Conservation (phyloP, 2,113 vertebrate genomes). For the Calonectris borealis region DNA sequence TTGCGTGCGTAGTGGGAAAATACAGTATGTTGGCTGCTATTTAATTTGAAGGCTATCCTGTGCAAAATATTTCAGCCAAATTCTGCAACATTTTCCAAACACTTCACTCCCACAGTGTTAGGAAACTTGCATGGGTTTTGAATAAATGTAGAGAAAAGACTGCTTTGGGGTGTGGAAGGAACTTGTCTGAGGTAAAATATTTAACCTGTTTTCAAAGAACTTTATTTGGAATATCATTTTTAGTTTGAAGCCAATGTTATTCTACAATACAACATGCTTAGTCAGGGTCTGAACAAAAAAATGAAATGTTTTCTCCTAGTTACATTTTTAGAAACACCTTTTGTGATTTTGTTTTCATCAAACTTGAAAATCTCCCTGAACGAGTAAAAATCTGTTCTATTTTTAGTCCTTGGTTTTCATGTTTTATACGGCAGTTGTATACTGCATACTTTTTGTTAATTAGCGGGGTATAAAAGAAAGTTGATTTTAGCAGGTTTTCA, state of each 20-base stretch:
- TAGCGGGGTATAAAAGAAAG: neutral
- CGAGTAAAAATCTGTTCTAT: neutral
- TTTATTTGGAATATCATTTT: neutral
- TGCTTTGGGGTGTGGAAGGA: neutral
- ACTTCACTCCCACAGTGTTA: accelerated
- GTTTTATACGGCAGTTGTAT: accelerated
- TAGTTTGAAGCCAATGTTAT: neutral
- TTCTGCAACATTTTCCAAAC: neutral
- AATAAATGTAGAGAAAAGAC: too few species aligned
- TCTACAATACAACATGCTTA: too few species aligned
- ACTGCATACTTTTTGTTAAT: neutral
- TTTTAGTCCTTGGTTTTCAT: neutral
- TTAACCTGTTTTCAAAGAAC: neutral
- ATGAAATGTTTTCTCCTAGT: neutral
- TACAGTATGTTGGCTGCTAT: neutral
- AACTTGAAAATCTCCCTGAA: neutral
- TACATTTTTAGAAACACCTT: neutral
- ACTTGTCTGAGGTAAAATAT: too few species aligned
- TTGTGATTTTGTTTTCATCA: neutral
- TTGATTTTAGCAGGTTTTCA: neutral
- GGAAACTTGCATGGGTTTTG: neutral
- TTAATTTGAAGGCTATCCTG: neutral
- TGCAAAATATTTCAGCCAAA: neutral
- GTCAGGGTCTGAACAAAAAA: neutral
- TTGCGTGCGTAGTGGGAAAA: accelerated